Evolutionary conservation across 2,888 invertebrate genomes (phyloP).

Genomic region (Synanthedon andrenaeformis): DNA sequence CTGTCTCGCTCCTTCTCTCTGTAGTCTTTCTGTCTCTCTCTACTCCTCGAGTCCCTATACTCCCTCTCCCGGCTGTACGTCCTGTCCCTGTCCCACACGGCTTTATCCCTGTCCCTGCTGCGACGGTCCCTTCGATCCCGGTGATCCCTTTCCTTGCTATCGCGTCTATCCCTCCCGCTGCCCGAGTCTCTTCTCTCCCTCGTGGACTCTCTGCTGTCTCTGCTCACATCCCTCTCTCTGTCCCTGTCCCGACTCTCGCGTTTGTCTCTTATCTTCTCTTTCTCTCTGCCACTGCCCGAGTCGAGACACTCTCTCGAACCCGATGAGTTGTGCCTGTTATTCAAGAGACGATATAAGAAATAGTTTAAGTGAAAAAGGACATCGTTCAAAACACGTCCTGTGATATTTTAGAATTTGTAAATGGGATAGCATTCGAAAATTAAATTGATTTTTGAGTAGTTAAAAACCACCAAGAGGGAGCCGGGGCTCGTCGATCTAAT

Average conservation of each 20-base stretch:
- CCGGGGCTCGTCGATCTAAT: too few species aligned
- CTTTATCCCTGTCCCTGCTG: constrained; percentile 50
- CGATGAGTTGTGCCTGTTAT: constrained; percentile 52
- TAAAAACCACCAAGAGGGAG: too few species aligned
- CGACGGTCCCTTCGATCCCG: constrained; percentile 40
- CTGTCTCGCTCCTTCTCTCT: constrained; percentile 59
- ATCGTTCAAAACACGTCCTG: too few species aligned
- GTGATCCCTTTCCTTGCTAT: constrained; percentile 45
- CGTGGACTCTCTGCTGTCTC: constrained; percentile 27
- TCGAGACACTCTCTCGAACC: constrained; percentile 62
- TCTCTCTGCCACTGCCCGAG: constrained; percentile 64
- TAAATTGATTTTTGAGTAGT: too few species aligned
- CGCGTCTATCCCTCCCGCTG: constrained; percentile 54
- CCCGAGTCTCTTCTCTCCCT: constrained; percentile 58
- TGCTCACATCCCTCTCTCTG: constrained; percentile 46
- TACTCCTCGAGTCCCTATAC: constrained; percentile 48
- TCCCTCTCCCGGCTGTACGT: constrained; percentile 58
- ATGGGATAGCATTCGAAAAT: too few species aligned
- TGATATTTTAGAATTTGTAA: too few species aligned
- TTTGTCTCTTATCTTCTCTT: constrained; percentile 52
- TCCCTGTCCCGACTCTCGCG: constrained; percentile 48
- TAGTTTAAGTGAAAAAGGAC: background rate
- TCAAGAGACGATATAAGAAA: background rate
- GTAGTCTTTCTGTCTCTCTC: constrained; percentile 61
- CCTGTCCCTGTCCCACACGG: constrained; percentile 52